These are phyloP conservation scores for Drosophila pectinifera DNA, from an alignment of 1,140 invertebrate genomes.

Conservation along the genomic window DNA sequence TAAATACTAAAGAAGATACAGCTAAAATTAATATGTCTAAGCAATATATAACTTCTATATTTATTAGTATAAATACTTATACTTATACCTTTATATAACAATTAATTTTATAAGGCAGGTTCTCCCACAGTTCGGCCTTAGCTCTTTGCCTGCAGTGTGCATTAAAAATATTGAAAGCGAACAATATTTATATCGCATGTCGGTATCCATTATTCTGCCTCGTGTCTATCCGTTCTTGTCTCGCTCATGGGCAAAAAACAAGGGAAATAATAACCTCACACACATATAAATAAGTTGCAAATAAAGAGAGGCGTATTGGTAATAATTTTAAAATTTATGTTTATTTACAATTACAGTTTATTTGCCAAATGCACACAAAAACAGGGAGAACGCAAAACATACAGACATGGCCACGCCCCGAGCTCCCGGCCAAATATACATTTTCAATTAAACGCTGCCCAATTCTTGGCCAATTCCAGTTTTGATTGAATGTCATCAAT, in stretches of 20 bases:
- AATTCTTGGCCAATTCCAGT: constrained; percentile 13
- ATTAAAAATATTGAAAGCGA: constrained; percentile 57
- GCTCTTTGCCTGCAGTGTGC: constrained; percentile 17
- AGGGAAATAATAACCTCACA: constrained; percentile 12
- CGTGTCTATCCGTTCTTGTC: constrained; percentile 31
- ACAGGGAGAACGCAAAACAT: constrained; percentile 2
- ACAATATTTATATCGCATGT: constrained; percentile 69
- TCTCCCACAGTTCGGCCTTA: not conserved
- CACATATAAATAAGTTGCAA: constrained; percentile 74
- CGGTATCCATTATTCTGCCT: constrained; percentile 58
- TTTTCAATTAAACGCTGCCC: constrained; percentile 20
- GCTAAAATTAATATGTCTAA: too few relatives aligned
- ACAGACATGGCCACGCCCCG: constrained; percentile 4
- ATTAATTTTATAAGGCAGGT: not conserved
- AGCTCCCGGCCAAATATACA: constrained; percentile 7
- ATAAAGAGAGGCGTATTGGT: constrained; percentile 63
- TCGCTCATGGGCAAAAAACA: constrained; percentile 1
- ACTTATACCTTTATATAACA: too few relatives aligned
- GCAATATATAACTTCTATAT: too few relatives aligned
- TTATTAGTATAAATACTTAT: too few relatives aligned
- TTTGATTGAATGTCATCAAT: constrained; percentile 21
- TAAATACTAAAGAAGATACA: too few relatives aligned
- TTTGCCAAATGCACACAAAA: constrained; percentile 53
- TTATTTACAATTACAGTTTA: constrained; percentile 83
- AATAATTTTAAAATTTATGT: constrained; percentile 81